Base-by-base conservation (phyloP, 2,113 vertebrate genomes). In the Oreochromis aureus region DNA sequence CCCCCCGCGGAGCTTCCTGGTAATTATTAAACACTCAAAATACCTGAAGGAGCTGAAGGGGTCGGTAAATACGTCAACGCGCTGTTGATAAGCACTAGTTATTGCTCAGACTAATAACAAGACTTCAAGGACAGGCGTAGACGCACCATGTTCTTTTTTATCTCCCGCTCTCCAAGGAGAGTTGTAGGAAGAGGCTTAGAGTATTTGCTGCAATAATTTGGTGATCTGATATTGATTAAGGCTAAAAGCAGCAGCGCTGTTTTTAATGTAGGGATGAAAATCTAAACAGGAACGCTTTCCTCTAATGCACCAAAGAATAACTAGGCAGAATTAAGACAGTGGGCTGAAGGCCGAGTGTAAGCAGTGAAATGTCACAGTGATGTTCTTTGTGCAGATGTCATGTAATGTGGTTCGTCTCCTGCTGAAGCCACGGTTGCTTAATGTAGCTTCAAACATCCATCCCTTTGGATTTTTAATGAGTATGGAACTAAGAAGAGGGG, bases 61-160 rank as follows among this genome's bases (percentile, higher is more conserved):
- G 69, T 53, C 22, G 48, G 54, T 46, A 80, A 66, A 79, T 71
- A 44, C 22, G 24, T 82, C 16, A 27, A 30, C 7, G 8, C 27
- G 1, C 41, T 79, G 80, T 19, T 81, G 66, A 89, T 88, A 82
- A 82, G 51, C 30, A 53, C n/a, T n/a, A 24, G 51, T 59, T 82
- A 41, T 78, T 85, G 84, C 55, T 16, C 46, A 78, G 46, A 53
- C 73, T 54, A 84, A 79, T 71, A 84, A 78, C 84, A 87, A 59
- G 87, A 86, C 90, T 93, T 95, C 94, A 95, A 97, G 96, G 95
- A 92, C 94, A 24, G 24, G 18, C 1, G 6, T 22, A 66, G 81
- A 80, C 84, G 83, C 86, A 69, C 36, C 1, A 10, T 84, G 84
- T 90, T 91, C 44, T 36, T 63, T 48, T 79, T 54, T 76, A 36